Evolutionary conservation across 2,888 invertebrate species (phyloP).

Genomic region (Yponomeuta sedellus): DNA sequence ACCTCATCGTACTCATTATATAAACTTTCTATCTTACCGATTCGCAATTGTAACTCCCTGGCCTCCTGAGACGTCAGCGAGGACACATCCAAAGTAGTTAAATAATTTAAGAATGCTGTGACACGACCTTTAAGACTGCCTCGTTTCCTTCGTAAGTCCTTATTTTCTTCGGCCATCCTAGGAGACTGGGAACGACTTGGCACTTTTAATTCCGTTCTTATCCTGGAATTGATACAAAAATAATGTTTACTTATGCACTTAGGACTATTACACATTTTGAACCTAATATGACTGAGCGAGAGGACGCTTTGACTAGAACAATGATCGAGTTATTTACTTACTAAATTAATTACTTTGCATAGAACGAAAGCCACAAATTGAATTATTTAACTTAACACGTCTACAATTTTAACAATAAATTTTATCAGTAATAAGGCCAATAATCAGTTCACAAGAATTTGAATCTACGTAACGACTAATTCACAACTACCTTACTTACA

Average conservation of each 20-base stretch:
- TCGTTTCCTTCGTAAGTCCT: conserved; percentile 19
- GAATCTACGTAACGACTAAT: too few relatives aligned
- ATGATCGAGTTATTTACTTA: neutral
- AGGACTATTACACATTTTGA: neutral
- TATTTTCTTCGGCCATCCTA: conserved; percentile 14
- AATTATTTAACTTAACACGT: neutral
- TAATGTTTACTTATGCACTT: neutral
- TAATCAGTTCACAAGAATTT: too few relatives aligned
- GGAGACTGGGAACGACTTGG: neutral
- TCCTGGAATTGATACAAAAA: neutral
- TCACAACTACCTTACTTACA: too few relatives aligned
- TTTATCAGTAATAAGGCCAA: neutral
- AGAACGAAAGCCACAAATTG: neutral
- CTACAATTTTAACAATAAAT: neutral
- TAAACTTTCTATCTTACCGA: conserved; percentile 21
- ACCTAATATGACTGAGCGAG: neutral
- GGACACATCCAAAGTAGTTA: conserved; percentile 12
- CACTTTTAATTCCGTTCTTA: neutral
- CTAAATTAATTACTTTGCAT: neutral
- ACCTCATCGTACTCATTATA: conserved; percentile 26
- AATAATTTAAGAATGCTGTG: conserved; percentile 19
- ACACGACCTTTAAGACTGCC: conserved; percentile 19
- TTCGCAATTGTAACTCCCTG: conserved; percentile 23
- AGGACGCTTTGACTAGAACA: neutral
- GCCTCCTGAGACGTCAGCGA: conserved; percentile 10